Conservation (phyloP, 1,140 invertebrate genomes). For the Halictus rubicundus region DNA sequence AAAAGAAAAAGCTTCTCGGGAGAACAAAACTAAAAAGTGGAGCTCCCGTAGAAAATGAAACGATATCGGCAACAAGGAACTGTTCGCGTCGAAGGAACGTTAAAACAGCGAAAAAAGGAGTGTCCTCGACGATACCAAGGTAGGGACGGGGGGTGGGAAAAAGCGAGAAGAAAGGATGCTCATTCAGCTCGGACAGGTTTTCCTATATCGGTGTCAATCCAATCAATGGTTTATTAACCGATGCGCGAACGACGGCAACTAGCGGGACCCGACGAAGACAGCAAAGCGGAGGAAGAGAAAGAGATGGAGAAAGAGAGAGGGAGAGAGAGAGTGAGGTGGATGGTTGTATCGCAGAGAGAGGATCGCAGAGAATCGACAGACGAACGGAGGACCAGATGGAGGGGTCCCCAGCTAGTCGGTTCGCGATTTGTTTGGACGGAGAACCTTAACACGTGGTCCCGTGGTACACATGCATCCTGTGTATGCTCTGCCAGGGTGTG, state of each 20-base stretch:
- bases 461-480: conserved; percentile 65
- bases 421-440: conserved; percentile 68
- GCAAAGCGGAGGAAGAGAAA: conserved; percentile 26
- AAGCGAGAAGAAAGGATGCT: conserved; percentile 48
- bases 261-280: conserved; percentile 14
- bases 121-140: neutral
- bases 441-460: conserved; percentile 71
- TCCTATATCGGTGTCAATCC: conserved; percentile 76
- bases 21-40: neutral
- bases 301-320: conserved; percentile 14
- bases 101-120: conserved; percentile 36
- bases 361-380: conserved; percentile 59
- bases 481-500: neutral
- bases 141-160: neutral
- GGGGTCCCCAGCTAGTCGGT: conserved; percentile 32
- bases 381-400: conserved; percentile 29
- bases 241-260: conserved; percentile 67
- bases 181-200: conserved; percentile 60
- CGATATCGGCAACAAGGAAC: neutral
- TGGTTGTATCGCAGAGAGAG: conserved; percentile 54
- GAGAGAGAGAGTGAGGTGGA: neutral
- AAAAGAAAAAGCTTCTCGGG: neutral
- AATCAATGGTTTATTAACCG: conserved; percentile 79
- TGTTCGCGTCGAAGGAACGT: conserved; percentile 17
- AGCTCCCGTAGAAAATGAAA: conserved; percentile 2